A percentile compares a stretch with the other conserved stretches of the same genome.
Evolutionary conservation across 2,888 invertebrate genomes (phyloP).

Genomic region (Melieria omissa): DNA sequence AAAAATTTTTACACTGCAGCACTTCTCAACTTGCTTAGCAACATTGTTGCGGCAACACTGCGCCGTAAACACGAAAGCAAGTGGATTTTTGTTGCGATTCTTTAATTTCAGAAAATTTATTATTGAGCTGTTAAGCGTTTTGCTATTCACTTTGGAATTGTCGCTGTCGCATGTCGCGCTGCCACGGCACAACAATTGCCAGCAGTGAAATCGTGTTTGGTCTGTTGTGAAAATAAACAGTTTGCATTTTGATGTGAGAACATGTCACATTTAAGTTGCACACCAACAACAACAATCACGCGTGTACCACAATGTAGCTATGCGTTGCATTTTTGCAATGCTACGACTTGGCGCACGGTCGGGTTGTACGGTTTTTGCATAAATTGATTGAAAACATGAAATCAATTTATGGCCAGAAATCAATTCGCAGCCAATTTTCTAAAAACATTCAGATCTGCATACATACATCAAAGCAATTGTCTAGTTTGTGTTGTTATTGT

Average conservation of each 20-base stretch:
- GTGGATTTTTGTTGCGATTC: neutral
- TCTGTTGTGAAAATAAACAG: neutral
- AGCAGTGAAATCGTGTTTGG: no score
- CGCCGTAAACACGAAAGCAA: neutral
- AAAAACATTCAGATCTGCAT: neutral
- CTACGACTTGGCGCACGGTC: no score
- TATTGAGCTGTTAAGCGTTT: conserved; percentile 26
- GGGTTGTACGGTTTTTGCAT: neutral
- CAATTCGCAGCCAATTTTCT: conserved; percentile 24
- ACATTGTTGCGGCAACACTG: no score
- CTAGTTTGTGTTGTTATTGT: no score
- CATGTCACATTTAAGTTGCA: conserved; percentile 25
- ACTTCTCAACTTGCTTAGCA: conserved; percentile 1
- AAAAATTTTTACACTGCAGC: conserved; percentile 9
- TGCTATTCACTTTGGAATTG: conserved; percentile 2
- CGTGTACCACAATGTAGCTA: neutral
- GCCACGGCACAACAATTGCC: no score
- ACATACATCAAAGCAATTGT: no score
- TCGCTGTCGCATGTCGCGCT: no score
- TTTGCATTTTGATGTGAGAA: conserved; percentile 22
- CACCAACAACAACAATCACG: conserved; percentile 4
- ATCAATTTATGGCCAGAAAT: conserved; percentile 28
- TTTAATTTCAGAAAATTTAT: conserved; percentile 19
- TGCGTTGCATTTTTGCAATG: conserved; percentile 11
- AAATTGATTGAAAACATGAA: conserved; percentile 23